Percentiles rank a stretch among this genome's conserved stretches.
These are phyloP conservation scores for Coenonympha arcania DNA, from an alignment of 2,888 invertebrate genomes.

Conservation along the genomic window DNA sequence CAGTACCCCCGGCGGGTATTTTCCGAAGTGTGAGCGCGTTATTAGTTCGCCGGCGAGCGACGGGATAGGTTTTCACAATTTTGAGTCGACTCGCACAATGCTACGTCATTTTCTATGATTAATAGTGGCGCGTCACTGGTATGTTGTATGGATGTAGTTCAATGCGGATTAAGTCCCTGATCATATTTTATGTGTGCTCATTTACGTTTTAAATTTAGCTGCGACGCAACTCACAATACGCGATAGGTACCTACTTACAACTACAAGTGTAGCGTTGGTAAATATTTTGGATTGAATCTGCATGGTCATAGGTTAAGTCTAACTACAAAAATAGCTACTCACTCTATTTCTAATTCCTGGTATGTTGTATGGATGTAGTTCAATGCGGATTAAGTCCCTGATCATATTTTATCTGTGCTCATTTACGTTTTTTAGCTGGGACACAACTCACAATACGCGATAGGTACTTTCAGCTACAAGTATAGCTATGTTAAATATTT, in stretches of 20 bases:
- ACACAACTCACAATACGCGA: too few species aligned
- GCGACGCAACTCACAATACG: constrained; percentile 9
- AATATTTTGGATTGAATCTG: too few species aligned
- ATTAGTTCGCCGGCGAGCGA: constrained; percentile 58
- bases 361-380: constrained; percentile 26
- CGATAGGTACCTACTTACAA: too few species aligned
- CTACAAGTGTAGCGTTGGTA: too few species aligned
- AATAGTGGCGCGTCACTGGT: constrained; percentile 53
- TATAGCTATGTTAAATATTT: too few species aligned
- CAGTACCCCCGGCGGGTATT: constrained; percentile 58
- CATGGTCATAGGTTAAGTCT: too few species aligned
- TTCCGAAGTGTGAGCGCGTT: constrained; percentile 66
- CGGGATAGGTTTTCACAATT: constrained; percentile 73
- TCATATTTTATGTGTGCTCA: constrained; percentile 23
- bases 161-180: constrained; percentile 26
- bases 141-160: constrained; percentile 25
- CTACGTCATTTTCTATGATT: constrained; percentile 70
- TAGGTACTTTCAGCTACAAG: too few species aligned
- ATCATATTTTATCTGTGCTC: constrained; percentile 23
- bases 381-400: constrained; percentile 27
- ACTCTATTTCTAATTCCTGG: too few species aligned
- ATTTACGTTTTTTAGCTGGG: constrained; percentile 12
- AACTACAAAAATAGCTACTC: too few species aligned
- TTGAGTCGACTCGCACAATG: constrained; percentile 64
- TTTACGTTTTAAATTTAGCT: constrained; percentile 12